A percentile compares a stretch with the other conserved stretches of the same genome.
Evolutionary conservation across 2,888 invertebrate species (phyloP).

Genomic region (Dolomedes plantarius): DNA sequence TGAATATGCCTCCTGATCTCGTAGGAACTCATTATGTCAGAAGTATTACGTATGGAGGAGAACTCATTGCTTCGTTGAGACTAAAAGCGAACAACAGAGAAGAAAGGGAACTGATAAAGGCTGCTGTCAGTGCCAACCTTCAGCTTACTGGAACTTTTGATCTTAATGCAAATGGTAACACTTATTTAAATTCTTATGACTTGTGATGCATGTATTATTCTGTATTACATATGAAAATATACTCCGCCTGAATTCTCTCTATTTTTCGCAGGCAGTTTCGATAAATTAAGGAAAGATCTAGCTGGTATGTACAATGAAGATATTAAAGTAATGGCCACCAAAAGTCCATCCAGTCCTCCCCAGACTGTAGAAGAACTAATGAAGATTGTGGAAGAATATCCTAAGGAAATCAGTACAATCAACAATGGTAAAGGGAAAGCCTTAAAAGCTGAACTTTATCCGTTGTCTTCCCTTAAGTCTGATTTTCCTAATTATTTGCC

Average conservation of each 20-base stretch:
- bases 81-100: constrained; percentile 60
- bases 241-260: not conserved
- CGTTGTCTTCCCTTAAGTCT: constrained; percentile 43
- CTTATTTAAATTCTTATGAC: not conserved
- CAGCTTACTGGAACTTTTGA: constrained; percentile 67
- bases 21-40: constrained; percentile 69
- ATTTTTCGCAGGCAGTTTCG: constrained; percentile 63
- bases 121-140: constrained; percentile 63
- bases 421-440: constrained; percentile 63
- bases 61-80: constrained; percentile 59
- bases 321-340: constrained; percentile 63
- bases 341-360: constrained; percentile 62
- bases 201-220: no score
- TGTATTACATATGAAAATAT: no score
- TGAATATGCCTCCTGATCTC: constrained; percentile 27
- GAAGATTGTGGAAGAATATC: constrained; percentile 63
- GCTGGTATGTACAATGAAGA: constrained; percentile 66
- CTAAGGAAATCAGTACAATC: constrained; percentile 52
- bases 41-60: constrained; percentile 69
- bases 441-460: constrained; percentile 65
- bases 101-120: constrained; percentile 69
- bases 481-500: constrained; percentile 59
- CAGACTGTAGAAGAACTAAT: constrained; percentile 67
- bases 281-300: constrained; percentile 59
- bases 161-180: constrained; percentile 64